phyloP scores from a whole-genome alignment of 2,888 invertebrate species.

The Drosophila lacicola region DNA sequence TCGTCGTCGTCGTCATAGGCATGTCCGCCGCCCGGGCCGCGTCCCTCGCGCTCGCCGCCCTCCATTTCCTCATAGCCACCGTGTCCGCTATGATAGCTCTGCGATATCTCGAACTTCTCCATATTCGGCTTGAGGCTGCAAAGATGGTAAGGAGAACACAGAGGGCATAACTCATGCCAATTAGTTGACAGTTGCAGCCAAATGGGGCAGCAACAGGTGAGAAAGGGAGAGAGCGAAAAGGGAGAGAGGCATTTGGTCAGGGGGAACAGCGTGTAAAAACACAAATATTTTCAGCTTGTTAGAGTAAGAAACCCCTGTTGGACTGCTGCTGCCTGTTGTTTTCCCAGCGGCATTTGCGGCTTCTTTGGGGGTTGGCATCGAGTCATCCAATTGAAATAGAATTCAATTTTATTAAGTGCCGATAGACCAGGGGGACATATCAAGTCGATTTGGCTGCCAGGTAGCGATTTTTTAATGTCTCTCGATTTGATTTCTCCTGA shows the following conservation, averaged over 20 bases:
- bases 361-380: constrained; percentile 32
- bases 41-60: constrained; percentile 80
- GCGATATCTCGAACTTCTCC: constrained; percentile 84
- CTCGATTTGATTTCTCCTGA: constrained; percentile 53
- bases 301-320: constrained; percentile 52
- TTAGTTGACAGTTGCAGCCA: constrained; percentile 40
- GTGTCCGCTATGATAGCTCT: constrained; percentile 82
- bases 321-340: constrained; percentile 18
- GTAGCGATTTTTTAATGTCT: constrained; percentile 45
- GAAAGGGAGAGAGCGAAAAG: background rate
- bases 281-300: constrained; percentile 82
- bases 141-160: constrained; percentile 12
- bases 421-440: constrained; percentile 51
- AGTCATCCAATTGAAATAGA: constrained; percentile 79
- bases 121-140: constrained; percentile 80
- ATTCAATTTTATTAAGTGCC: constrained; percentile 84
- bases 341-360: constrained; percentile 68
- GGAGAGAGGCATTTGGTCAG: constrained; percentile 22
- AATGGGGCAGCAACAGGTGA: constrained; percentile 47
- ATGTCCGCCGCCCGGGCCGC: constrained; percentile 81
- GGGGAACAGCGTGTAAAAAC: constrained; percentile 63
- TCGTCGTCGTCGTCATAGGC: constrained; percentile 86
- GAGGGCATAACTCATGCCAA: constrained; percentile 68
- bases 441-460: constrained; percentile 44
- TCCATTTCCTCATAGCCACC: constrained; percentile 84